A percentile compares a stretch with the other conserved stretches of the same genome.
Evolutionary conservation across 2,888 invertebrate species (phyloP).

Genomic region (Leptinotarsa rubiginosa): DNA sequence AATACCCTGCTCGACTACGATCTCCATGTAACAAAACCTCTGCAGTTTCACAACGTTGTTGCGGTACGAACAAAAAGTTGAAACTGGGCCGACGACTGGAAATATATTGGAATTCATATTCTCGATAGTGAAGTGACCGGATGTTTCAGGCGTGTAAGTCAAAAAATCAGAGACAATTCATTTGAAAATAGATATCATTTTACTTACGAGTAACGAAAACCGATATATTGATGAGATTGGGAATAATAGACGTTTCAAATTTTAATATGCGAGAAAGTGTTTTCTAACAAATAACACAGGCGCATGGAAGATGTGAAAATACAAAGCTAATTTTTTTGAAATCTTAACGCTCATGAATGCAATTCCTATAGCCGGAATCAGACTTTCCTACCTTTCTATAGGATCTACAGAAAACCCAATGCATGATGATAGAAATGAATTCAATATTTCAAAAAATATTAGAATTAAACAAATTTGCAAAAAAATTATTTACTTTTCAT

Average conservation of each 20-base stretch:
- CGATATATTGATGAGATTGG: neutral
- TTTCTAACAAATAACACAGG: neutral
- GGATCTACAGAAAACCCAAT: too few species aligned
- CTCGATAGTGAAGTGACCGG: constrained; percentile 28
- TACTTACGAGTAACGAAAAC: neutral
- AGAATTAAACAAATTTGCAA: too few species aligned
- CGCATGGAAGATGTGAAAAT: neutral
- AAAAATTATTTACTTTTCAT: too few species aligned
- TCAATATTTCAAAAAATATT: too few species aligned
- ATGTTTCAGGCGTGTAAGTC: constrained; percentile 29
- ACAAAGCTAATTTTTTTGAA: too few species aligned
- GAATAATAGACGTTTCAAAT: neutral
- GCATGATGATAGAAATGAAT: too few species aligned
- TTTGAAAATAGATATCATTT: constrained; percentile 11
- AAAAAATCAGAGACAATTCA: constrained; percentile 8
- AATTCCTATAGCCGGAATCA: too few species aligned
- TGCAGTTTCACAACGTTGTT: constrained; percentile 37
- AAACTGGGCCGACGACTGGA: constrained; percentile 4
- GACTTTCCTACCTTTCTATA: too few species aligned
- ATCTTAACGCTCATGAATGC: too few species aligned
- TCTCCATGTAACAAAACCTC: constrained; percentile 36
- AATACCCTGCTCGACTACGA: constrained; percentile 19
- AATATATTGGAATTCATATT: constrained; percentile 32
- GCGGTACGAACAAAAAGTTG: constrained; percentile 31
- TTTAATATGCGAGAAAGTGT: neutral